These are phyloP conservation scores for Scelioninae gen. 2 DNA, from an alignment of 2,888 invertebrate genomes.

Conservation along the genomic window DNA sequence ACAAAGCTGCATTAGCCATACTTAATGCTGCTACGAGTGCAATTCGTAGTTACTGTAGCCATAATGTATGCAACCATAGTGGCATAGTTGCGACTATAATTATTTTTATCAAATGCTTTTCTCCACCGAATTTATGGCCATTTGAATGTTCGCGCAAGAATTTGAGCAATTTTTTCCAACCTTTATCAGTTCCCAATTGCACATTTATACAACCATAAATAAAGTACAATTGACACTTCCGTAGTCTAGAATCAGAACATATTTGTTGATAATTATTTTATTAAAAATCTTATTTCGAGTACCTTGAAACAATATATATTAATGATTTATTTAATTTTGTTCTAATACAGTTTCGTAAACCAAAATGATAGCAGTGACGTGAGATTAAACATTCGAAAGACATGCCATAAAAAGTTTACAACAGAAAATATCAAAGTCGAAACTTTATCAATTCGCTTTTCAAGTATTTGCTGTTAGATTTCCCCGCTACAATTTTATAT, in stretches of 20 bases:
- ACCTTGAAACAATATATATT: constrained; percentile 36
- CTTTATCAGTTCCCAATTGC: too few relatives aligned
- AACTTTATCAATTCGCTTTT: constrained; percentile 33
- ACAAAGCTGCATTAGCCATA: constrained; percentile 18
- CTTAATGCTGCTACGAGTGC: constrained; percentile 18
- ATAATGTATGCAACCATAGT: constrained; percentile 16
- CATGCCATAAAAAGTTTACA: constrained; percentile 39
- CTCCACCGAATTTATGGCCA: too few relatives aligned
- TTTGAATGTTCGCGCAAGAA: too few relatives aligned
- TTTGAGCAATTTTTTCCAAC: too few relatives aligned
- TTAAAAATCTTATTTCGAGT: constrained; percentile 35
- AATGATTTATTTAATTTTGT: constrained; percentile 43
- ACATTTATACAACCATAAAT: too few relatives aligned
- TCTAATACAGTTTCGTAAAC: constrained; percentile 40
- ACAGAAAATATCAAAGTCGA: constrained; percentile 21
- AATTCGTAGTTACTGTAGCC: constrained; percentile 24
- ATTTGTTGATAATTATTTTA: constrained; percentile 20
- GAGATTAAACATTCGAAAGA: constrained; percentile 38
- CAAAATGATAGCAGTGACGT: constrained; percentile 27
- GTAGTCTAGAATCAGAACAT: too few relatives aligned
- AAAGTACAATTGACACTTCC: constrained; percentile 6
- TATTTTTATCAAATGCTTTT: too few relatives aligned
- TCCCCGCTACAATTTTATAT: constrained; percentile 11
- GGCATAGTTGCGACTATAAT: too few relatives aligned
- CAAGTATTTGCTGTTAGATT: constrained; percentile 16